Evolutionary conservation across 2,797 vertebrate genomes (phyloP), one percentile per base, ranked within the genome.

Genomic region (Lateolabrax maculatus): DNA sequence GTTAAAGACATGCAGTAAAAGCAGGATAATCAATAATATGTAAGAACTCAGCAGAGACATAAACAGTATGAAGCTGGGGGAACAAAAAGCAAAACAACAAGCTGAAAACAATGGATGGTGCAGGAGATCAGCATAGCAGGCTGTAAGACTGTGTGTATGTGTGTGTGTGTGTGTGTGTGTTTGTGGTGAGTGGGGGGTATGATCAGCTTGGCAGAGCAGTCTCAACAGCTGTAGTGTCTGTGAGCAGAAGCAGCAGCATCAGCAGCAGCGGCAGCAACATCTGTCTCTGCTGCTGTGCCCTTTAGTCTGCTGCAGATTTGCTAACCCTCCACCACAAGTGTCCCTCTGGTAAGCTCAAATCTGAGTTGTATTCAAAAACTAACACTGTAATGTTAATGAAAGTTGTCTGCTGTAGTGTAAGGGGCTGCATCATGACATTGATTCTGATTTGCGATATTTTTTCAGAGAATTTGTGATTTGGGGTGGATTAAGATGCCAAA

Each of bases 281-380:
- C 90, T 89, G 88, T 85, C 80, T 83, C 69, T 58, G 80, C 85
- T 65, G 86, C 82, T 78, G 81, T 87, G 85, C 72, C 91, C 89
- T 88, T 88, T 77, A 84, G 71, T 76, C 25, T 25, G 44, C 61
- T 41, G 60, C 57, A 84, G 72, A 84, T 81, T 72, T 87, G 66
- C 77, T 68, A 82, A 79, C 57, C 51, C 72, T 87, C 43, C 61
- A 68, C 36, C 86, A 83, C 52, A 69, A 90, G 84, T 75, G 79
- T 76, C 27, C 52, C 31, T 51, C 77, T 68, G 81, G 89, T 76
- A 12, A 76, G 23, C 72, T 83, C 58, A 48, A 60, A 68, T 65
- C 53, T 57, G 61, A 81, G 71, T 62, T 41, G 70, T 52, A 51
- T 67, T 78, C 27, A 77, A 68, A 72, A 37, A 36, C 55, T 53